Evolutionary conservation across 1,140 invertebrate genomes (phyloP).

Genomic region (Ips typographus): DNA sequence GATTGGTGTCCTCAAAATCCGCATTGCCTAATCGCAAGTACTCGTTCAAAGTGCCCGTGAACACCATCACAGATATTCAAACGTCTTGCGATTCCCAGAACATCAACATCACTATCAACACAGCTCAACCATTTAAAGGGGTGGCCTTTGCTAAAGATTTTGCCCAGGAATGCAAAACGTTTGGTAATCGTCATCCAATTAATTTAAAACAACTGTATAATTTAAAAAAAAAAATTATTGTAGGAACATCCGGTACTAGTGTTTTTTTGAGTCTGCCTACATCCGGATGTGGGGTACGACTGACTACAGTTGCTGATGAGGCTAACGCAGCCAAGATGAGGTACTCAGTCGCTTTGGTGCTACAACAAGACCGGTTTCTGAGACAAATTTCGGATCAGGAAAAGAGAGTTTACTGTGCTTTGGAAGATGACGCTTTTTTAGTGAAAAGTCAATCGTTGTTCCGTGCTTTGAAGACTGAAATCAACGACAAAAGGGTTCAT

Average conservation of each 20-base stretch:
- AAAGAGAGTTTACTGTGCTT: conserved; percentile 57
- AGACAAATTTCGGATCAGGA: conserved; percentile 70
- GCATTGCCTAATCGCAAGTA: conserved; percentile 36
- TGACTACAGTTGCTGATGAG: conserved; percentile 54
- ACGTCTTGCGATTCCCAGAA: conserved; percentile 44
- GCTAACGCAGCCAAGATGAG: conserved; percentile 55
- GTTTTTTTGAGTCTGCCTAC: conserved; percentile 62
- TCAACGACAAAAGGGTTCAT: conserved; percentile 29
- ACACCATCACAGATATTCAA: conserved; percentile 43
- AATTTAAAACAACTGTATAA: not conserved
- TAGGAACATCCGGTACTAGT: conserved; percentile 52
- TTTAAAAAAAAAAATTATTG: conserved; percentile 6
- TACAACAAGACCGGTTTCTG: conserved; percentile 70
- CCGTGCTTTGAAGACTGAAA: conserved; percentile 41
- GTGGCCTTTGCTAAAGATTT: conserved; percentile 70
- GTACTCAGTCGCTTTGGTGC: conserved; percentile 64
- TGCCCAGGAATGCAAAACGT: conserved; percentile 63
- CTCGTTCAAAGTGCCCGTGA: conserved; percentile 37
- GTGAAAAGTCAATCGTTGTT: conserved; percentile 45
- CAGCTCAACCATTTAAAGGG: conserved; percentile 67
- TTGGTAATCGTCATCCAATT: conserved; percentile 50
- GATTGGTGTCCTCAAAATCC: too few relatives aligned
- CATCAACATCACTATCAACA: conserved; percentile 48
- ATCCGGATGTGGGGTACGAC: conserved; percentile 65
- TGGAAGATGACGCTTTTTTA: conserved; percentile 47